Base-by-base conservation (phyloP, 2,797 vertebrate species). In the Spinus pinus region DNA sequence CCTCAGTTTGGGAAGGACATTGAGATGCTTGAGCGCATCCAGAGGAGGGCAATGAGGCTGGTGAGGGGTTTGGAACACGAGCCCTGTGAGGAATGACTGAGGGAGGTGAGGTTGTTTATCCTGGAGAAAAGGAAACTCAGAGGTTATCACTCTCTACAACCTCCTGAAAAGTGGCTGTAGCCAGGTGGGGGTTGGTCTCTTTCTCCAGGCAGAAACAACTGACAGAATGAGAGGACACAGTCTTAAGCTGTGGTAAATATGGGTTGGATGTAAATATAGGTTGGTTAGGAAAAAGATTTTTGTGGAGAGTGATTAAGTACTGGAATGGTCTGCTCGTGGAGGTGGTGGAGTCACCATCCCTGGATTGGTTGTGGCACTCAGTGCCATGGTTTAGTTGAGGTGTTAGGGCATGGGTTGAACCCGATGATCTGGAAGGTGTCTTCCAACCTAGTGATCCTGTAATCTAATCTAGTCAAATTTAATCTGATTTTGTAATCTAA, bases 11-110 rank as follows among this genome's bases (percentile, higher is more conserved):
- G 20, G n/a, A 46, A 42, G 31, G 51, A 42, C 3, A 0, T 54
- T 27, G 25, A 35, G 41, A 35, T 1, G 3, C n/a, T 35, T 35
- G 53, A 57, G 53, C 0, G 0, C 3, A 0, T 73, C 27, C 53
- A 46, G n/a, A 57, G 53, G n/a, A 37, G 20, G 20, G 9, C 19
- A 46, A 8, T 0, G 0, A 47, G 42, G 53, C 20, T 73, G 41
- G 54, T 30, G 42, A 47, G 9, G 27, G 16, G 12, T 4, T 31
- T 30, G 71, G 33, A 60, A 12, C 33, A 25, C 8, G 2, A 21
- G 30, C 30, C 19, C 30, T 53, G 12, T 61, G 30, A 75, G 57
- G 18, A 61, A 17, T 1, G 2, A 2, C 30, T 61, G 57, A 50
- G 30, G 30, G 57, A n/a, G 10, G 5, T 75, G 31, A 37, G 2